phyloP scores from a whole-genome alignment of 2,888 invertebrate genomes.

The Lasioglossum oenotherae region DNA sequence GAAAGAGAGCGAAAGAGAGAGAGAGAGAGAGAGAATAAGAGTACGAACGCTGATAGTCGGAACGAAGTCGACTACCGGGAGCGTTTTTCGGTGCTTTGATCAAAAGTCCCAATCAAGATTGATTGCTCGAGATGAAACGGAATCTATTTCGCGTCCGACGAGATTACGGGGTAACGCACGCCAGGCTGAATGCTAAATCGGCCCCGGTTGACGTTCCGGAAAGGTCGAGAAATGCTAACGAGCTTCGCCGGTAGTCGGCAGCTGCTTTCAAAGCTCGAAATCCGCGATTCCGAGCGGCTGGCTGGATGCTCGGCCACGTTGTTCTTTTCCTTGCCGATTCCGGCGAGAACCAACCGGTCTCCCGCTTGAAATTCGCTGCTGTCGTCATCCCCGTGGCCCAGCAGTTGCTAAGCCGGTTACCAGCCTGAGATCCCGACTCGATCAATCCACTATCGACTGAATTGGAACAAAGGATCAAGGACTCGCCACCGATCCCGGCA shows the following conservation, averaged over 20 bases:
- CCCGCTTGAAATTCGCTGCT: slow-evolving; percentile 49
- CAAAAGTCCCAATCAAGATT: slow-evolving; percentile 79
- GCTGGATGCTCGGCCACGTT: slow-evolving; percentile 24
- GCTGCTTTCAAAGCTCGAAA: slow-evolving; percentile 45
- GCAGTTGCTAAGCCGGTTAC: slow-evolving; percentile 60
- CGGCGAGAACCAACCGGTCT: slow-evolving; percentile 17
- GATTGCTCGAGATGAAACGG: slow-evolving; percentile 79
- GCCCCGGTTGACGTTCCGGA: slow-evolving; percentile 63
- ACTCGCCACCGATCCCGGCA: slow-evolving; percentile 30
- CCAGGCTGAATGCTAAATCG: slow-evolving; percentile 60
- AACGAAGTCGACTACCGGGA: not conserved
- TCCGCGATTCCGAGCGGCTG: slow-evolving; percentile 24
- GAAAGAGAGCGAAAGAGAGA: not conserved
- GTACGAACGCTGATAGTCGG: not conserved
- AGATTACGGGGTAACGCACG: slow-evolving; percentile 59
- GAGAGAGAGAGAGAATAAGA: not conserved
- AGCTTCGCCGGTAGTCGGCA: slow-evolving; percentile 44
- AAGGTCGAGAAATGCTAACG: slow-evolving; percentile 73
- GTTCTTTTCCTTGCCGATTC: slow-evolving; percentile 22
- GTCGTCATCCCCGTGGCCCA: slow-evolving; percentile 12
- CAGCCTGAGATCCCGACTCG: slow-evolving; percentile 36
- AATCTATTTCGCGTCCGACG: slow-evolving; percentile 72
- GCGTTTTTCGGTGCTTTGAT: slow-evolving; percentile 63
- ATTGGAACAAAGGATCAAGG: slow-evolving; percentile 59
- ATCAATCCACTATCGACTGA: slow-evolving; percentile 49